phyloP scores from a whole-genome alignment of 1,140 invertebrate genomes.

The Euwallacea fornicatus region DNA sequence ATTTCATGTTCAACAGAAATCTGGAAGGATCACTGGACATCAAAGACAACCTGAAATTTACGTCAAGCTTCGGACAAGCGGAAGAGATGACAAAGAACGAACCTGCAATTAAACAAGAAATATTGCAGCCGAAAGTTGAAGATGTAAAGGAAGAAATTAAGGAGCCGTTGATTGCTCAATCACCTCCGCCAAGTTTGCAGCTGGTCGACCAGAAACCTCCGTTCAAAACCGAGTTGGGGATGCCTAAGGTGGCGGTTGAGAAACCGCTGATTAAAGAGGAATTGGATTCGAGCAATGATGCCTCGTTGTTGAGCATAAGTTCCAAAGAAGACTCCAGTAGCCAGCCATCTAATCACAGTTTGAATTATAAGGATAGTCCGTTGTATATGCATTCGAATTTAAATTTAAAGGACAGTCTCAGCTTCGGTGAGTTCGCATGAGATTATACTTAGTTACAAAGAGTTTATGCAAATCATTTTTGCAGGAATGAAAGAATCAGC shows the following conservation, averaged over 20 bases:
- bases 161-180: slow-evolving; percentile 22
- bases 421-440: slow-evolving; percentile 28
- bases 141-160: slow-evolving; percentile 37
- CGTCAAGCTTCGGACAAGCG: slow-evolving; percentile 34
- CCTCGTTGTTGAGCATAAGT: slow-evolving; percentile 42
- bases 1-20: slow-evolving; percentile 35
- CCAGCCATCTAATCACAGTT: slow-evolving; percentile 22
- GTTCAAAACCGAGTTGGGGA: slow-evolving; percentile 61
- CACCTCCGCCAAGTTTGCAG: slow-evolving; percentile 8
- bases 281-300: slow-evolving; percentile 53
- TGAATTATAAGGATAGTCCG: slow-evolving; percentile 44
- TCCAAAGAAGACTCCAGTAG: slow-evolving; percentile 44
- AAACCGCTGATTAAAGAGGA: slow-evolving; percentile 63
- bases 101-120: slow-evolving; percentile 53
- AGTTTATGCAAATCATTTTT: background rate
- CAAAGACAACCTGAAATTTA: slow-evolving; percentile 45
- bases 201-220: slow-evolving; percentile 39
- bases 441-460: no score
- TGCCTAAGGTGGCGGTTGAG: slow-evolving; percentile 60
- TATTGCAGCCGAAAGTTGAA: slow-evolving; percentile 51
- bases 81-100: slow-evolving; percentile 38
- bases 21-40: slow-evolving; percentile 40
- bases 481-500: slow-evolving; percentile 43
- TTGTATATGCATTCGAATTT: slow-evolving; percentile 46
- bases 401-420: slow-evolving; percentile 43